phyloP scores from a whole-genome alignment of 2,888 invertebrate species.

The Sphaerophoria taeniata region DNA sequence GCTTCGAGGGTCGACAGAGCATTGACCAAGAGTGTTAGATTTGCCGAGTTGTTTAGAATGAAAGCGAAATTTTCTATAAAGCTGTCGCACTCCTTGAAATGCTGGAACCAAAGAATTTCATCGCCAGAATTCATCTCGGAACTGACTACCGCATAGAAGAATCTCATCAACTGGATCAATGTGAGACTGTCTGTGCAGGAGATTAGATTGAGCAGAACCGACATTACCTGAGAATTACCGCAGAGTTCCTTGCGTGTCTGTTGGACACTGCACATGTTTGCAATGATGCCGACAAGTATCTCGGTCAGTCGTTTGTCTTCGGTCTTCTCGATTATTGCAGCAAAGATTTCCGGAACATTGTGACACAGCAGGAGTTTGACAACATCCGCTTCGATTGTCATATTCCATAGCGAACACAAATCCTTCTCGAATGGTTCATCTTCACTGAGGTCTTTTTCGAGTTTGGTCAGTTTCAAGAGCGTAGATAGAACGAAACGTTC shows the following conservation, averaged over 20 bases:
- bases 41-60: slow-evolving; percentile 90
- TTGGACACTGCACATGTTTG: slow-evolving; percentile 90
- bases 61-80: slow-evolving; percentile 87
- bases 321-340: slow-evolving; percentile 85
- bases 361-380: slow-evolving; percentile 88
- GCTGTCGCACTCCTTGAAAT: slow-evolving; percentile 83
- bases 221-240: slow-evolving; percentile 85
- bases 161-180: slow-evolving; percentile 88
- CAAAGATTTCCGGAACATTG: slow-evolving; percentile 85
- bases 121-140: slow-evolving; percentile 82
- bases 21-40: slow-evolving; percentile 85
- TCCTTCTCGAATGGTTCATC: slow-evolving; percentile 88
- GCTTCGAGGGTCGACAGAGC: slow-evolving; percentile 86
- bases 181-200: slow-evolving; percentile 88
- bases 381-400: slow-evolving; percentile 91
- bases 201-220: slow-evolving; percentile 84
- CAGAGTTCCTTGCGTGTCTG: slow-evolving; percentile 85
- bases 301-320: slow-evolving; percentile 88
- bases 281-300: slow-evolving; percentile 92
- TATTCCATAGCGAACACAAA: slow-evolving; percentile 92
- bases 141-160: slow-evolving; percentile 85
- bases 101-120: slow-evolving; percentile 83
- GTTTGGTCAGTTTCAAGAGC: slow-evolving; percentile 86
- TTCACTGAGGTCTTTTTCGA: slow-evolving; percentile 84
- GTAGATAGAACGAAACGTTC: slow-evolving; percentile 89